Percentiles rank a stretch among this genome's conserved stretches.
These are phyloP conservation scores for Brenthis hecate DNA, from an alignment of 2,888 invertebrate species.

Conservation along the genomic window DNA sequence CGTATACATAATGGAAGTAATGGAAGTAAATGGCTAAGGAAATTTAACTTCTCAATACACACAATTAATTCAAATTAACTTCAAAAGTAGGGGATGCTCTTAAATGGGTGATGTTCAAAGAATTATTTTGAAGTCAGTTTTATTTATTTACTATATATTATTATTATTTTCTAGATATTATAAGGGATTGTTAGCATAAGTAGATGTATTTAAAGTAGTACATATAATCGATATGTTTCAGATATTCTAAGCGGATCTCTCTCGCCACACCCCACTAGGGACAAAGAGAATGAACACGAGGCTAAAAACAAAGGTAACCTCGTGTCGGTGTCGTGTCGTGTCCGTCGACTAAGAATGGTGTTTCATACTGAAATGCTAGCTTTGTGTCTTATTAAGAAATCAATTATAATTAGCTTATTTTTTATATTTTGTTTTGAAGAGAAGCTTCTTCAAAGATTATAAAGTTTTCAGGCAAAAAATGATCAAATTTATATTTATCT, in stretches of 20 bases:
- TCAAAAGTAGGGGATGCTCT: too few species aligned
- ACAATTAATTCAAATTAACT: too few species aligned
- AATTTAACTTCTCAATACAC: too few species aligned
- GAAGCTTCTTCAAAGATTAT: too few species aligned
- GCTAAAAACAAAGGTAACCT: constrained; percentile 88
- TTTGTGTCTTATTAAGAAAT: neutral
- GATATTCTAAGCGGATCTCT: constrained; percentile 90
- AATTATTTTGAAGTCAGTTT: too few species aligned
- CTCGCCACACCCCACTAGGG: constrained; percentile 82
- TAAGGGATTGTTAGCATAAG: neutral
- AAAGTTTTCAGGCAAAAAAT: neutral
- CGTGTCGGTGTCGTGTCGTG: constrained; percentile 58
- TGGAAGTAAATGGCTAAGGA: too few species aligned
- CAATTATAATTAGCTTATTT: too few species aligned
- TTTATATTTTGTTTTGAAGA: too few species aligned
- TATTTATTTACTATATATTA: too few species aligned
- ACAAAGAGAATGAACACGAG: constrained; percentile 88
- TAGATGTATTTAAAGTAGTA: constrained; percentile 23
- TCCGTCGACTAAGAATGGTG: constrained; percentile 45
- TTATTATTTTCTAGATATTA: too few species aligned
- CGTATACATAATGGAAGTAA: too few species aligned
- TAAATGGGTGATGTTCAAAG: too few species aligned
- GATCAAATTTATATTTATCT: neutral
- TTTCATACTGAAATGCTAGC: constrained; percentile 21
- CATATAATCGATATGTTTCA: constrained; percentile 76